Conservation (phyloP, 1,140 invertebrate genomes). For the Drosophila athabasca region DNA sequence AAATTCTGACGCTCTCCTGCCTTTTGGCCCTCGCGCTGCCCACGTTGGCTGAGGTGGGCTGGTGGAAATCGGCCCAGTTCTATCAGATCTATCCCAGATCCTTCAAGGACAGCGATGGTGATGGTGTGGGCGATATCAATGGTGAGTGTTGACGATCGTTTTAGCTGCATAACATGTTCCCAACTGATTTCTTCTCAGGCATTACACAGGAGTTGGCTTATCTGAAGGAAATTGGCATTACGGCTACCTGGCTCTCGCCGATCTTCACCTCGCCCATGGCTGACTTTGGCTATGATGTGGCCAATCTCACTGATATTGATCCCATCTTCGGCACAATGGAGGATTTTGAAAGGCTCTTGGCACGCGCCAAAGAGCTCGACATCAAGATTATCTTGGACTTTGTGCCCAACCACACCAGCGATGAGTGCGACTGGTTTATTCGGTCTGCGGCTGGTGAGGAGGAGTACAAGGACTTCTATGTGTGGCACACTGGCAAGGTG, state of each 20-base stretch:
- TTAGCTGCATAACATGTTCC: too few species aligned
- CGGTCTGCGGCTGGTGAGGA: slow-evolving; percentile 86
- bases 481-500: slow-evolving; percentile 87
- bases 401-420: slow-evolving; percentile 92
- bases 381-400: slow-evolving; percentile 93
- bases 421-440: slow-evolving; percentile 89
- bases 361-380: slow-evolving; percentile 84
- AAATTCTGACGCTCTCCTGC: slow-evolving; percentile 54
- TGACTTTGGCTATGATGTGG: slow-evolving; percentile 88
- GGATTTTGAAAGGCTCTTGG: slow-evolving; percentile 88
- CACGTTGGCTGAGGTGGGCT: slow-evolving; percentile 81
- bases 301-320: slow-evolving; percentile 87
- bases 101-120: slow-evolving; percentile 90
- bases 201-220: slow-evolving; percentile 87
- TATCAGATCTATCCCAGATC: slow-evolving; percentile 93
- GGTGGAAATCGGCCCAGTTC: slow-evolving; percentile 89
- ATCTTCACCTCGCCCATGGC: slow-evolving; percentile 86
- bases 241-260: slow-evolving; percentile 87
- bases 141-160: slow-evolving; percentile 60
- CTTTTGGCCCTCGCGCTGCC: slow-evolving; percentile 58
- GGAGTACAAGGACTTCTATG: slow-evolving; percentile 88
- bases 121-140: slow-evolving; percentile 91
- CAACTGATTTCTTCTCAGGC: slow-evolving; percentile 80
- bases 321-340: slow-evolving; percentile 88
- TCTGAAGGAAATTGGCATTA: slow-evolving; percentile 87